Base-by-base conservation (phyloP, 1,140 invertebrate species). In the Drosophila biarmipes region DNA sequence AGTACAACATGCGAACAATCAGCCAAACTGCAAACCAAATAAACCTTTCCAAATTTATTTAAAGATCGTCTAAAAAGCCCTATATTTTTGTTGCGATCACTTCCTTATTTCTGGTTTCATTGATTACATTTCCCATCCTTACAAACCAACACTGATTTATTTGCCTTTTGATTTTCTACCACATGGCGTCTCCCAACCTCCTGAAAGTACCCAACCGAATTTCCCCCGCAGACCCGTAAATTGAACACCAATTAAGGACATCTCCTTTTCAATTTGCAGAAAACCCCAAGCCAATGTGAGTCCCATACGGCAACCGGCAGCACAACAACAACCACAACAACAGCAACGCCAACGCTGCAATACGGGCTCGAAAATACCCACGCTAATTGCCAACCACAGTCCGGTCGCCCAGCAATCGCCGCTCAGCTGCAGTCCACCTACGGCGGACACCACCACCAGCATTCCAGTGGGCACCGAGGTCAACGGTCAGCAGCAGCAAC, bases 211-310 rank as follows among this genome's bases (percentile, higher is more conserved):
- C 7, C 4, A 17, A 27, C 31, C 48, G 43, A 55, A 42, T 19
- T 3, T 35, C 35, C 19, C n/a, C 11, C 6, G 42, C 67, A 64
- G 62, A 24, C 12, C 11, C 7, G 6, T 24, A 10, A 35, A 52
- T 21, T 12, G 2, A 27, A 12, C 6, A 31, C 51, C 57, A 76
- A 76, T 76, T 68, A 38, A 40, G 31, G 24, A 10, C 11, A 11
- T 40, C 19, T n/a, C 6, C 40, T 2, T 63, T 29, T 53, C 24
- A 14, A 43, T 57, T 63, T 73, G 15, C 61, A 92, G 91, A 92
- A 92, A 92, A 92, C 86, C 85, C 78, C 91, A 92, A 90, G 90
- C 90, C 90, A 92, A 91, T 86, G 91, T 91, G 71, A 92, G 91
- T 80, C 91, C 91, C 72, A 91, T 92, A 75, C 90, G 85, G 63